Conservation (phyloP, 2,113 vertebrate species). For the Eonycteris spelaea region DNA sequence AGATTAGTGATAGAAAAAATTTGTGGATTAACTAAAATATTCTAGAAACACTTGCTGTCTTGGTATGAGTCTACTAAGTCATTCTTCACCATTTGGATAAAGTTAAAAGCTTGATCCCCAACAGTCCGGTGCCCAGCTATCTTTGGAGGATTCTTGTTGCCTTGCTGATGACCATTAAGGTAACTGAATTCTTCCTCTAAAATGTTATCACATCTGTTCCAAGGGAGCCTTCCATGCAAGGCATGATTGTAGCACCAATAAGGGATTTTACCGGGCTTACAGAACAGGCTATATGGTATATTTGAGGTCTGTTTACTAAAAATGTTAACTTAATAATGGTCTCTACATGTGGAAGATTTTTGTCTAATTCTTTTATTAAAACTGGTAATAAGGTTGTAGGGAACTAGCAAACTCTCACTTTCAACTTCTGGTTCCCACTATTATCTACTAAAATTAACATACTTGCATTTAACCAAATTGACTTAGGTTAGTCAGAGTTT, state of each 20-base stretch:
- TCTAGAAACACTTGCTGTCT: neutral
- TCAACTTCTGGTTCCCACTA: neutral
- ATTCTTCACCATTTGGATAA: neutral
- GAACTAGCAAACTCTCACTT: neutral
- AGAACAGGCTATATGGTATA: neutral
- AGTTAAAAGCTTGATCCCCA: neutral
- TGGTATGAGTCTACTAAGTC: neutral
- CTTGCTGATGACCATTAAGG: neutral
- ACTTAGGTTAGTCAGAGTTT: neutral
- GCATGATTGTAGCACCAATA: neutral
- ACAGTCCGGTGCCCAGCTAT: neutral
- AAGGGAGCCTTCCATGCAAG: neutral
- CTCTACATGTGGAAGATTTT: neutral
- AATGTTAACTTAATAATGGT: neutral
- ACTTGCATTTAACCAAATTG: neutral
- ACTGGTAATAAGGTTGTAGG: neutral
- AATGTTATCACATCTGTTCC: neutral
- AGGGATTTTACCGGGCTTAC: neutral
- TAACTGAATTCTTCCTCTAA: neutral
- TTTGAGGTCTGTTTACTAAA: neutral
- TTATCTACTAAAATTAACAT: neutral
- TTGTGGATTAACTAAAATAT: neutral
- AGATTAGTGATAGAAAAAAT: neutral
- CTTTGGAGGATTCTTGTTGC: neutral
- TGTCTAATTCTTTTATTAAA: neutral